Evolutionary conservation across 2,888 invertebrate species (phyloP), one percentile per base, ranked within the genome.

Genomic region (Cremastinae sp.): DNA sequence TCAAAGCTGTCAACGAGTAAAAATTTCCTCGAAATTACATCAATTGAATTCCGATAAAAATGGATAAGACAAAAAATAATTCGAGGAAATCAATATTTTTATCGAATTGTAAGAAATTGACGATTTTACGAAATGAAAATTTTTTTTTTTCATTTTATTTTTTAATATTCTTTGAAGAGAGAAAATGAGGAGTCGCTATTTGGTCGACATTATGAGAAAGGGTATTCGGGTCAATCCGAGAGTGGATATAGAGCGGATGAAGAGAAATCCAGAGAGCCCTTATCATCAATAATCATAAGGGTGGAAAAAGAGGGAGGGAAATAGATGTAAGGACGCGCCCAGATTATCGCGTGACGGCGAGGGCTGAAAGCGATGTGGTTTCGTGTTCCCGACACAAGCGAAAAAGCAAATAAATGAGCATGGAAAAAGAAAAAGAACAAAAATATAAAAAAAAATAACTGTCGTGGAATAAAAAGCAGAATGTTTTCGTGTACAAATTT

Each of bases 301-400:
- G 28, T 5, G 28, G 41, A 65, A 72, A 58, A 14, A 22, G 16
- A 10, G 20, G 10, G 51, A 18, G 12, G 53, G 18, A 28, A 7
- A 28, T 3, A 8, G 20, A 20, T 41, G 43, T 55, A 64, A 41
- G 56, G 72, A 72, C 64, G 73, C 73, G 37, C 73, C 76, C 64
- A 69, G 70, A 70, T 74, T 61, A 69, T 77, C 76, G 76, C 76
- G 76, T 77, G 76, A 77, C 76, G 37, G 53, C 18, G 39, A 39
- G 47, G 45, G 14, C 39, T 41, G 28, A 45, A 41, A 16, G 37
- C 16, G 41, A 37, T 20, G 39, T 59, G 41, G 53, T 20, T 28
- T 53, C 47, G n/a, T 8, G 12, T 22, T 37, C n/a, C 20, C 14
- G 20, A 35, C 53, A 41, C 53, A 39, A 1, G n/a, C 12, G 37